A percentile compares a stretch with the other conserved stretches of the same genome.
Evolutionary conservation across 2,113 vertebrate species (phyloP).

Genomic region (Aldabrachelys gigantea): DNA sequence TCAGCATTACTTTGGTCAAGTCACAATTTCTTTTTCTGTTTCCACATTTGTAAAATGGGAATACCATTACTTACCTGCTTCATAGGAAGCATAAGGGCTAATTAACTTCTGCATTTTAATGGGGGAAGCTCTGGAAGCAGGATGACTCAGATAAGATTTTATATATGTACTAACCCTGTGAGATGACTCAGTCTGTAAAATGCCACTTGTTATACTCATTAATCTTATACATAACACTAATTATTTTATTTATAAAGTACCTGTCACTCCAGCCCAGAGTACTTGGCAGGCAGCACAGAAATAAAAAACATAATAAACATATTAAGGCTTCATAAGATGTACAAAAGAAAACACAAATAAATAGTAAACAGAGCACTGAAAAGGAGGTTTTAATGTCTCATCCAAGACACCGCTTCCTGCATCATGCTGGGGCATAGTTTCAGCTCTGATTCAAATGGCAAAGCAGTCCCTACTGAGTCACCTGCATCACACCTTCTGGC

Average conservation of each 20-base stretch:
- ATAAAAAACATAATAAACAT: conserved; percentile 42
- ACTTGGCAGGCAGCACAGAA: conserved; percentile 12
- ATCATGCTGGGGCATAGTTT: conserved; percentile 63
- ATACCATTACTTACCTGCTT: background rate
- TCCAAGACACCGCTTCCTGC: background rate
- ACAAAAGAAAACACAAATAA: conserved; percentile 57
- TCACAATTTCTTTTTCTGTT: background rate
- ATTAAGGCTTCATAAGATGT: conserved; percentile 42
- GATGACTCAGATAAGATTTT: background rate
- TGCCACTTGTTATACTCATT: background rate
- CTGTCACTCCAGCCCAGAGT: background rate
- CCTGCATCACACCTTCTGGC: conserved; percentile 39
- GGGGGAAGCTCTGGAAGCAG: background rate
- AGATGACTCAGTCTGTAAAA: background rate
- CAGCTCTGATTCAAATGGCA: conserved; percentile 20
- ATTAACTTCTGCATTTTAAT: background rate
- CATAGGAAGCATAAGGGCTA: background rate
- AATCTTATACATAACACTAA: background rate
- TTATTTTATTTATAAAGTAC: conserved; percentile 35
- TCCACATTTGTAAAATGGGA: background rate
- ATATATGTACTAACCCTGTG: background rate
- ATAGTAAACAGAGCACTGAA: conserved; percentile 45
- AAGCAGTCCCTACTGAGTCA: conserved; percentile 36
- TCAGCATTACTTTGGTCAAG: background rate
- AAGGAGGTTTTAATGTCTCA: conserved; percentile 53